Base-by-base conservation (phyloP, 2,888 invertebrate species). In the Calameuta filiformis region DNA sequence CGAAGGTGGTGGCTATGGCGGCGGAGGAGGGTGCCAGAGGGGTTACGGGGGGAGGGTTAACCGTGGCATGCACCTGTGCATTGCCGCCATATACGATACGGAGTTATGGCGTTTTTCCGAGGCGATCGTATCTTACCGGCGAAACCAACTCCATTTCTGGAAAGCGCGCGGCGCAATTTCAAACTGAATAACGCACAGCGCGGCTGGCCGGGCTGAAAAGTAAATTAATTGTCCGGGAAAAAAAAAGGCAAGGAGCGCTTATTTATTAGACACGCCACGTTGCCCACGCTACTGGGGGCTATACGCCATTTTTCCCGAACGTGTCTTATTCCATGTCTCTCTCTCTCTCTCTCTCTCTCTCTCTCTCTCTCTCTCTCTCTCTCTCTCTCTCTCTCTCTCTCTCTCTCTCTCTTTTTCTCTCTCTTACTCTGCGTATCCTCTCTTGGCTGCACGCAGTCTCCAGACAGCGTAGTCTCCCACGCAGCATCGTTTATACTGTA, bases 101-200 rank as follows among this genome's bases (percentile, higher is more conserved):
- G 80, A 90, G 89, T 90, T 90, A 91, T 91, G 90, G 90, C 88
- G 90, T 90, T 90, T 91, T 91, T 90, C 90, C 89, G 81, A 80
- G 84, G 86, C 88, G 89, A 90, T 91, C 88, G 90, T 89, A 90
- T 91, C 90, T 87, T 86, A 86, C 85, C 87, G 86, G 88, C 88
- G 88, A 89, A 89, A 88, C 88, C 89, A 89, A 90, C 83, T 90
- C 91, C 91, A 91, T 91, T 90, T 91, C 86, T 88, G 91, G 91
- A 89, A 79, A 87, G 84, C 75, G 75, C 78, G 68, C 78, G 81
- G 83, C 83, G 79, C 79, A 78, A 79, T 79, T 81, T 80, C 81
- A 79, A 83, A 78, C 78, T 78, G 78, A 75, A 78, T 78, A 78
- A 78, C 78, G 75, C 75, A 56, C 68, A 75, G 78, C 73, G 75